A percentile compares a stretch with the other conserved stretches of the same genome.
phyloP scores from a whole-genome alignment of 2,797 vertebrate species.

The Anas bahamensis region DNA sequence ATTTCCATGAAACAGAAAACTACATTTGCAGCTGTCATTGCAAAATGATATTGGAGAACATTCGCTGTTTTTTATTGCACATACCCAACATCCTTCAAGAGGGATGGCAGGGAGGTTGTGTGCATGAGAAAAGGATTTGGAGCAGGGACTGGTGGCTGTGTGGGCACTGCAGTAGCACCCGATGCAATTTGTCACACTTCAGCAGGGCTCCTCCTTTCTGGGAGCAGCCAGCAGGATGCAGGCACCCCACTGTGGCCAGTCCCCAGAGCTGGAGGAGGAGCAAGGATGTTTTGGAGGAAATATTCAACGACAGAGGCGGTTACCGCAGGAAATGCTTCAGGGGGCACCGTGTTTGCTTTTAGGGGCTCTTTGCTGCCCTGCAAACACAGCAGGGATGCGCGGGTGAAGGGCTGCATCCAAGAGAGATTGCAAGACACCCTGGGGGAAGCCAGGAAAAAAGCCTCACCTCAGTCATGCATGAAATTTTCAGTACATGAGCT shows the following conservation, averaged over 20 bases:
- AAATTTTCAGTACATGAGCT: rapidly evolving
- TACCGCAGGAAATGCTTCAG: constrained; percentile 23
- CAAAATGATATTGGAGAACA: background rate
- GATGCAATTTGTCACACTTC: background rate
- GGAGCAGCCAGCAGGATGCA: background rate
- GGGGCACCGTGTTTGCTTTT: constrained; percentile 1
- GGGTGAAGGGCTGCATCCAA: background rate
- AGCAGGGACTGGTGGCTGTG: background rate
- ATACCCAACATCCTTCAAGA: rapidly evolving
- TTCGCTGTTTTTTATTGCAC: background rate
- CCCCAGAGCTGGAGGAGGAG: background rate
- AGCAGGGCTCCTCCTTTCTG: background rate
- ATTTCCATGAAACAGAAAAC: background rate
- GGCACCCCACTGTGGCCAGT: background rate
- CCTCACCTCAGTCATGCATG: rapidly evolving
- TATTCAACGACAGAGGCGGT: background rate
- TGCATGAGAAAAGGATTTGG: background rate
- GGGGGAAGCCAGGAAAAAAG: background rate
- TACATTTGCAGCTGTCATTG: background rate
- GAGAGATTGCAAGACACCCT: background rate
- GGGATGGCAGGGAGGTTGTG: background rate
- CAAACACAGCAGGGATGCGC: background rate
- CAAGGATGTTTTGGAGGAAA: constrained; percentile 42
- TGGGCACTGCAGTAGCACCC: rapidly evolving
- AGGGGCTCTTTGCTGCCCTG: constrained; percentile 54